Evolutionary conservation across 2,113 vertebrate species (phyloP).

Genomic region (Tachysurus vachellii): DNA sequence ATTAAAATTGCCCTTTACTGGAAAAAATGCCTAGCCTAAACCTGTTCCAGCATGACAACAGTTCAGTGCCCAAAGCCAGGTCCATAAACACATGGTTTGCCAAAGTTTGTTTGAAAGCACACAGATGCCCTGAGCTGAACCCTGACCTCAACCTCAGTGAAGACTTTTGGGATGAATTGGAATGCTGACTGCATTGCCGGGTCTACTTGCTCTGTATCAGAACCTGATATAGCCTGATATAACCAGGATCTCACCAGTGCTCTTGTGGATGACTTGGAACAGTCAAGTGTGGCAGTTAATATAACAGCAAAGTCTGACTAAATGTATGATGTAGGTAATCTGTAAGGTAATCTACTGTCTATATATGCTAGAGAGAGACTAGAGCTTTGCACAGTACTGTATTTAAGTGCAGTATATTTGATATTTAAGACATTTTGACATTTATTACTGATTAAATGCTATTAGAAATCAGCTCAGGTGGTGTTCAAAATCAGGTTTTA

Average conservation of each 20-base stretch:
- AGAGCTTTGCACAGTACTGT: not conserved
- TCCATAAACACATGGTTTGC: not conserved
- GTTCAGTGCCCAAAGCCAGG: not conserved
- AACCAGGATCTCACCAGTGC: not conserved
- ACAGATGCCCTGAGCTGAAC: not conserved
- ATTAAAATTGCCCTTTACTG: not conserved
- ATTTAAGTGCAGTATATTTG: not conserved
- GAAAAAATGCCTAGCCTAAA: not conserved
- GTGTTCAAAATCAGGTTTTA: not conserved
- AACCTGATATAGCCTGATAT: not conserved
- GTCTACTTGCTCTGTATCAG: not conserved
- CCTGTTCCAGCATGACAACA: not conserved
- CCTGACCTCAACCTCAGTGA: not conserved
- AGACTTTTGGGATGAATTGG: not conserved
- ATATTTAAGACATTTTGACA: not conserved
- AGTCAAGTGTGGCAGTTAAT: not conserved
- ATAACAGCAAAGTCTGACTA: not conserved
- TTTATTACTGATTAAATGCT: not conserved
- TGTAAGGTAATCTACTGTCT: no score
- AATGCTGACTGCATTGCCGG: not conserved
- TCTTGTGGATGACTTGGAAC: not conserved
- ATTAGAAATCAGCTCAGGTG: not conserved
- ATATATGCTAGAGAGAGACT: not conserved
- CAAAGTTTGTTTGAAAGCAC: not conserved
- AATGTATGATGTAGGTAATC: not conserved